phyloP scores from a whole-genome alignment of 30 jellyfish, hydroid and myxozoan genomes.

The Rhopilema esculentum region DNA sequence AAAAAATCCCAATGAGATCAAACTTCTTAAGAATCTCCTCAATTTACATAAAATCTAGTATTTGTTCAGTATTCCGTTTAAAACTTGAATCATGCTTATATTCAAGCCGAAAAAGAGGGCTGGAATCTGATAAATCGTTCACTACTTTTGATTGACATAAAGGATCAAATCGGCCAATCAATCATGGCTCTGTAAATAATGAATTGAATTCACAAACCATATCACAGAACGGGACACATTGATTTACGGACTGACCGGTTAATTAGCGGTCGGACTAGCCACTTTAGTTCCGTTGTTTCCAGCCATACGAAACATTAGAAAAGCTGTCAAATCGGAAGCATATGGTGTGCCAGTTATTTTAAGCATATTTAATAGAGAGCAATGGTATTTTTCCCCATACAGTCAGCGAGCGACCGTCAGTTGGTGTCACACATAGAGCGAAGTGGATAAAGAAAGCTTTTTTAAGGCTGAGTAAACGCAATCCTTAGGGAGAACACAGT shows the following conservation, averaged over 20 bases:
- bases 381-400: slow-evolving; percentile 9
- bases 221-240: neutral
- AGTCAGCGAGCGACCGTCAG: neutral
- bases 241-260: neutral
- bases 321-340: slow-evolving; percentile 23
- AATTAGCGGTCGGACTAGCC: neutral
- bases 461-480: neutral
- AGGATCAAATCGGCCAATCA: neutral
- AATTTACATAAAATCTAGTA: too few relatives aligned
- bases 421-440: neutral
- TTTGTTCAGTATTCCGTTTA: too few relatives aligned
- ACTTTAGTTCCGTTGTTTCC: neutral
- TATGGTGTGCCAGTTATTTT: slow-evolving; percentile 23
- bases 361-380: slow-evolving; percentile 14
- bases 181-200: neutral
- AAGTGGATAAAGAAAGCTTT: neutral
- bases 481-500: too few relatives aligned
- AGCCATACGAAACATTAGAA: neutral
- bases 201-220: neutral
- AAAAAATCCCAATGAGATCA: too few relatives aligned
- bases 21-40: too few relatives aligned
- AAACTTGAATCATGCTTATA: too few relatives aligned
- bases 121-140: too few relatives aligned
- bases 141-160: neutral
- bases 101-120: too few relatives aligned